Evolutionary conservation across 2,888 invertebrate species (phyloP).

Genomic region (Alviniconcha strummeri): DNA sequence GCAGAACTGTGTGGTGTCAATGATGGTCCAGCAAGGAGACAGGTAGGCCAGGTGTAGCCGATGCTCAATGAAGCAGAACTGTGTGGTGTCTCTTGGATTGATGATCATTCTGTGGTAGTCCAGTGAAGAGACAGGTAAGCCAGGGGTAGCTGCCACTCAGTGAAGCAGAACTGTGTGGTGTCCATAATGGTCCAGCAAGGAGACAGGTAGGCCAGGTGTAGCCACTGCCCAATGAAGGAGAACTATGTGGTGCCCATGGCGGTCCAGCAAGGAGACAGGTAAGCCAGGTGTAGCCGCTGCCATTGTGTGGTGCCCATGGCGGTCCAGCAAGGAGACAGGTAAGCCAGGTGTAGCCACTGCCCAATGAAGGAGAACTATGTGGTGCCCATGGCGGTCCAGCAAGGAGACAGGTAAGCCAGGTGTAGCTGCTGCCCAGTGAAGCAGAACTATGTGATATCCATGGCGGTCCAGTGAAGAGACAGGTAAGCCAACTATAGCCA

Average conservation of each 20-base stretch:
- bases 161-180: too few relatives aligned
- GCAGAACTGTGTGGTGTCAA: slow-evolving; percentile 93
- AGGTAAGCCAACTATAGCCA: too few relatives aligned
- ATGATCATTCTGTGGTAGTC: slow-evolving; percentile 74
- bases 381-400: slow-evolving; percentile 82
- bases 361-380: too few relatives aligned
- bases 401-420: slow-evolving; percentile 77
- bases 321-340: too few relatives aligned
- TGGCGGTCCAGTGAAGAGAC: slow-evolving; percentile 81
- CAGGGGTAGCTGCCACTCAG: not conserved
- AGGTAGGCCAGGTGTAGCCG: slow-evolving; percentile 51
- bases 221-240: slow-evolving; percentile 77
- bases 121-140: slow-evolving; percentile 79
- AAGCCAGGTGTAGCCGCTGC: too few relatives aligned
- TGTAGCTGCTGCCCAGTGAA: slow-evolving; percentile 81
- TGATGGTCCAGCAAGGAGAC: slow-evolving; percentile 81
- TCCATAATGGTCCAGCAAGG: slow-evolving; percentile 75
- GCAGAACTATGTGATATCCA: slow-evolving; percentile 93
- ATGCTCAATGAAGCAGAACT: slow-evolving; percentile 88
- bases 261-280: slow-evolving; percentile 80
- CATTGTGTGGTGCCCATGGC: slow-evolving; percentile 87
- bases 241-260: slow-evolving; percentile 85
- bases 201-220: slow-evolving; percentile 75
- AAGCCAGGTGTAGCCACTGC: slow-evolving; percentile 96
- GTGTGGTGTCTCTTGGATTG: slow-evolving; percentile 82